Conservation (phyloP, 2,888 invertebrate species). For the Diarsia dahlii region DNA sequence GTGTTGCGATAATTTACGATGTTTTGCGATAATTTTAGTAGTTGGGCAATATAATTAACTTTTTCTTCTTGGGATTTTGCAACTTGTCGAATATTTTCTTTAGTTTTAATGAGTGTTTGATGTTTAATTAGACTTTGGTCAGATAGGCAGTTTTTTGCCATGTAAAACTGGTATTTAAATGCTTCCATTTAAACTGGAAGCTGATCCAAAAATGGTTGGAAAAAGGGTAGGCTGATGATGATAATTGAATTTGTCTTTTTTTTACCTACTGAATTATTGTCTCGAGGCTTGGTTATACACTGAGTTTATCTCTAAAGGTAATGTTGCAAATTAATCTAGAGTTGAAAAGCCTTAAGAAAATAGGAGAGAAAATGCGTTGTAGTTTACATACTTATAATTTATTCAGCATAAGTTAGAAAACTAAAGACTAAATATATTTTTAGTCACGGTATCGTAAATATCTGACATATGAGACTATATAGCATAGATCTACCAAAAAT, state of each 20-base stretch:
- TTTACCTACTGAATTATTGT: neutral
- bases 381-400: neutral
- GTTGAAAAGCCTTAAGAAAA: too few species aligned
- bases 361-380: neutral
- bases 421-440: neutral
- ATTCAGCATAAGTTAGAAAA: neutral
- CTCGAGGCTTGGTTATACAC: too few species aligned
- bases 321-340: too few species aligned
- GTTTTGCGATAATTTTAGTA: conserved; percentile 13
- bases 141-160: neutral
- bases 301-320: neutral
- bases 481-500: neutral
- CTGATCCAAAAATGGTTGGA: neutral
- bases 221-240: neutral
- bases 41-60: neutral
- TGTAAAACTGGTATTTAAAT: neutral
- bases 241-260: too few species aligned
- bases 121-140: neutral
- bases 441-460: neutral
- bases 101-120: neutral
- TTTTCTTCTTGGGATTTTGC: neutral
- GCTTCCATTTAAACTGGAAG: neutral
- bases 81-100: neutral
- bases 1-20: conserved; percentile 29
- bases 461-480: neutral